Evolutionary conservation across 35 echinoderm and acorn worm genomes (phyloP), one percentile per base, ranked within the genome.

Genomic region (Eucidaris tribuloides): DNA sequence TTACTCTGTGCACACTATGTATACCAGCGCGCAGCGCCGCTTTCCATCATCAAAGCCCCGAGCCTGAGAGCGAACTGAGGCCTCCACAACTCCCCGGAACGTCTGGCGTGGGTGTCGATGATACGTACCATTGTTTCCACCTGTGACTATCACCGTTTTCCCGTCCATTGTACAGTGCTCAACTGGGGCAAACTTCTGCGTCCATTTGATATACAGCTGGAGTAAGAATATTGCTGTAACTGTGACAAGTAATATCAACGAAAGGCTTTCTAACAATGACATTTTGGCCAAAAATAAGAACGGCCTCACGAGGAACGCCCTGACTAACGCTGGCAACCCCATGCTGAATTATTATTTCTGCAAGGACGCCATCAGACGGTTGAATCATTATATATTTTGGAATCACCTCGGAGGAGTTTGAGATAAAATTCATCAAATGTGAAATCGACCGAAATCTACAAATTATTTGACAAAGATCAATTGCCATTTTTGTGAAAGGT

Each of bases 41-140:
- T 27, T 58, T 58, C 17, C 1, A 58, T 23, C 20, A 27, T 58
- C 55, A 4, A 13, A 13, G n/a, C 22, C 56, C 30, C 56, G 7
- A 5, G 56, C 18, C 30, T 28, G 55, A 5, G 55, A 27, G 14
- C n/a, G 2, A n/a, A n/a, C 13, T 54, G 48, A 54, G 48, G 9
- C 22, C 3, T 1, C 3, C 0, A 23, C 39, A 0, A 25, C 34
- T 74, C 34, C 19, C 18, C 68, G 28, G 38, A 44, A 38, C 38
- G 37, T 74, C 34, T 35, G 1, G 68, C 35, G 35, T 14, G 40
- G 6, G 0, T 7, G 24, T 7, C 14, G 9, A 40, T 30, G 24
- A 25, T 22, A 74, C 68, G 38, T 4, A 74, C 68, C 68, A 40
- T 74, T 41, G 68, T 40, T 74, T 74, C 68, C 68, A 18, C 68